Evolutionary conservation across 53 echinoderm and acorn worm genomes (phyloP).

Genomic region (Astropecten irregularis): DNA sequence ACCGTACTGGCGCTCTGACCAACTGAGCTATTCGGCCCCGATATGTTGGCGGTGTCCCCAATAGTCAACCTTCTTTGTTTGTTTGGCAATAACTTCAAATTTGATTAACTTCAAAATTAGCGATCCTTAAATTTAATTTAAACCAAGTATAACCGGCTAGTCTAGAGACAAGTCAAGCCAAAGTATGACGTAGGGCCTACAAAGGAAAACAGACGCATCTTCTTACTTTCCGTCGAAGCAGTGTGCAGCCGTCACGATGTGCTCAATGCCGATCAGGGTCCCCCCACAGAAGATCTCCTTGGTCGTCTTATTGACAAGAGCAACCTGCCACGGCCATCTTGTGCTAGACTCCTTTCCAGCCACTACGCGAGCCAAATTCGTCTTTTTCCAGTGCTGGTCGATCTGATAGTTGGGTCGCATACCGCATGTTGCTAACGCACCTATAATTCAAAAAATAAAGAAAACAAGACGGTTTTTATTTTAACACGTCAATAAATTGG

Average conservation of each 20-base stretch:
- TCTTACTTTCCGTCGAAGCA: slow-evolving; percentile 73
- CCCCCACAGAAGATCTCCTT: slow-evolving; percentile 77
- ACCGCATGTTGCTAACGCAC: slow-evolving; percentile 17
- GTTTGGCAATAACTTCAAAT: too few relatives aligned
- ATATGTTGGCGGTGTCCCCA: too few relatives aligned
- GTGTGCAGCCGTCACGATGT: slow-evolving; percentile 89
- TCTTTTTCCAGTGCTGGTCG: neutral
- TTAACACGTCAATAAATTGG: neutral
- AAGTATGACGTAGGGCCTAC: too few relatives aligned
- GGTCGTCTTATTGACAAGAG: slow-evolving; percentile 48
- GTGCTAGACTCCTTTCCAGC: slow-evolving; percentile 53
- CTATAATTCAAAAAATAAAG: neutral
- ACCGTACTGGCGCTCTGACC: too few relatives aligned
- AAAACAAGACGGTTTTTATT: neutral
- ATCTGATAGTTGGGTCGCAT: slow-evolving; percentile 11
- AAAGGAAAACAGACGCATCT: too few relatives aligned
- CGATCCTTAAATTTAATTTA: too few relatives aligned
- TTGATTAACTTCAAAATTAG: too few relatives aligned
- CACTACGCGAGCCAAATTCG: slow-evolving; percentile 45
- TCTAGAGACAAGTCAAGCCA: too few relatives aligned
- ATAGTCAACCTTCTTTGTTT: too few relatives aligned
- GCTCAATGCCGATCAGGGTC: slow-evolving; percentile 68
- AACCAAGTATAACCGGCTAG: too few relatives aligned
- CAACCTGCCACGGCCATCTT: slow-evolving; percentile 90
- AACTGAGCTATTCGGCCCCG: too few relatives aligned